These are phyloP conservation scores for Ictidomys tridecemlineatus DNA, from an alignment of 2,113 vertebrate species.

Conservation along the genomic window DNA sequence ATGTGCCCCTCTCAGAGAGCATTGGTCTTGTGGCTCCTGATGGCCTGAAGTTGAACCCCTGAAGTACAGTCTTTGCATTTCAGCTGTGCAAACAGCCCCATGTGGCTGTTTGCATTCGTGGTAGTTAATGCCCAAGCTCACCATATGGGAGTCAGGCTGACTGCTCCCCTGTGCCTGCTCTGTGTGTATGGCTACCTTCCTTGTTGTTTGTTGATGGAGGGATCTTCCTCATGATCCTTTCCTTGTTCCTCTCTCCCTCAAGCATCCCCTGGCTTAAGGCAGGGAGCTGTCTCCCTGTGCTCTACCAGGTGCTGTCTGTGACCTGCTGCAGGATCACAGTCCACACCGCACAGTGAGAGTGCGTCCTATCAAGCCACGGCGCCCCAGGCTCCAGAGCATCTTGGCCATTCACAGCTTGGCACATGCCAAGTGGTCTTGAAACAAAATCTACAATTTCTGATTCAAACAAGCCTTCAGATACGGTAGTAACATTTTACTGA, in stretches of 20 bases:
- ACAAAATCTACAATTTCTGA: neutral
- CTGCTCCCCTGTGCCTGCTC: too few species aligned
- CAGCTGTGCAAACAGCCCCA: rapidly evolving
- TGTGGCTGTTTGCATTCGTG: neutral
- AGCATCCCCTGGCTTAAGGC: neutral
- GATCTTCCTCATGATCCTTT: neutral
- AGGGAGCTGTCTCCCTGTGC: rapidly evolving
- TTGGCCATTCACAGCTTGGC: neutral
- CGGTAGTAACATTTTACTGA: neutral
- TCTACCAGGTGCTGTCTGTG: too few species aligned
- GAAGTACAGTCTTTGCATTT: neutral
- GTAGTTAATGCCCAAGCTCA: neutral
- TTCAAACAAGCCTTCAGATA: neutral
- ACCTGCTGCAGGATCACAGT: rapidly evolving
- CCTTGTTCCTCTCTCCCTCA: neutral
- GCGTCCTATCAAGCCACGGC: rapidly evolving
- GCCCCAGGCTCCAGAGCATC: too few species aligned
- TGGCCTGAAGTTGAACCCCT: neutral
- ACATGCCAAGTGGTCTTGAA: rapidly evolving
- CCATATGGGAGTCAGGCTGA: neutral
- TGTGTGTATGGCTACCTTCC: neutral
- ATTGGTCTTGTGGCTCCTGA: rapidly evolving
- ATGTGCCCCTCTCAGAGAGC: neutral
- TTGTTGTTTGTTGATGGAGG: neutral
- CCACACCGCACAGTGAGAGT: rapidly evolving